Conservation (phyloP, 2,113 vertebrate species). For the Tachuris rubrigastra region DNA sequence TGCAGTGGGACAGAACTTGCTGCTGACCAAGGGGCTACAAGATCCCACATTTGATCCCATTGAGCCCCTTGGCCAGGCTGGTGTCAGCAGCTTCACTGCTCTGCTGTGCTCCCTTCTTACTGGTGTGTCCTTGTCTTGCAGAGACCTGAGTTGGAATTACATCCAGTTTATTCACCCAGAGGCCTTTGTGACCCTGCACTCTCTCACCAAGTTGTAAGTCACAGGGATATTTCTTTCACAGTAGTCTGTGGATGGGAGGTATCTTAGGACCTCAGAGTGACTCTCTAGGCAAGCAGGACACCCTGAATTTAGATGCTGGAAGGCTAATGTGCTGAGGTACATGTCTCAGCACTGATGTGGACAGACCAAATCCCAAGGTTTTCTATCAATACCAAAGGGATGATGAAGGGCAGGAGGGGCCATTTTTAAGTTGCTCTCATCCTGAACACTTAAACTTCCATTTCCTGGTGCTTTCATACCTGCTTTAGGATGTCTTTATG, state of each 20-base stretch:
- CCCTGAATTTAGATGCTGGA: background rate
- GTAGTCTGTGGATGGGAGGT: background rate
- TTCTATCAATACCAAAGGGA: background rate
- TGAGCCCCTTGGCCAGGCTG: background rate
- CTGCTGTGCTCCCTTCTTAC: background rate
- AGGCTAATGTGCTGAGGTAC: background rate
- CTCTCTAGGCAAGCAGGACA: background rate
- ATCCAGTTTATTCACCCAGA: constrained; percentile 88
- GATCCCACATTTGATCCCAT: background rate
- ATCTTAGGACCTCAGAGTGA: background rate
- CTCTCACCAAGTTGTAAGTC: constrained; percentile 92
- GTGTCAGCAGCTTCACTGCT: background rate
- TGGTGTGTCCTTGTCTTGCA: constrained; percentile 54
- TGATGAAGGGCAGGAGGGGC: background rate
- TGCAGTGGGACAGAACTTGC: background rate
- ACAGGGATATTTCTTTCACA: background rate
- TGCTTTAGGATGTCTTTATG: background rate
- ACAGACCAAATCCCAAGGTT: background rate
- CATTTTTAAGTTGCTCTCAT: background rate
- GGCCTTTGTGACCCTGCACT: constrained; percentile 85
- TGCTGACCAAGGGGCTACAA: background rate
- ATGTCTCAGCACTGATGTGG: background rate
- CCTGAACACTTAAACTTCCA: background rate
- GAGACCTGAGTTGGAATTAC: constrained; percentile 91
- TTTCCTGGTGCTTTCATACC: background rate